Conservation (phyloP, 2,797 vertebrate genomes). For the Pangasius mekongensis region DNA sequence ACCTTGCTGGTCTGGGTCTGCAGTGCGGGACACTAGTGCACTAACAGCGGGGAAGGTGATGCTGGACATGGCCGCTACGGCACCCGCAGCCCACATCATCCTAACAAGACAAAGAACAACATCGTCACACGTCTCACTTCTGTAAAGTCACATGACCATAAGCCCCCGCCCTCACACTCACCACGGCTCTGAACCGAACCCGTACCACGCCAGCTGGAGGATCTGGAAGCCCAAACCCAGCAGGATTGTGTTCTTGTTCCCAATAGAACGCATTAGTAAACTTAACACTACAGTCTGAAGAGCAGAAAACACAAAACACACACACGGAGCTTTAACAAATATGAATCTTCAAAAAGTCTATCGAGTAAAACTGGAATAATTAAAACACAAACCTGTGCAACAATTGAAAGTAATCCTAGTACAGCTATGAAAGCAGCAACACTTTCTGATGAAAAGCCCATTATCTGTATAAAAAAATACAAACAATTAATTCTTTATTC, state of each 20-base stretch:
- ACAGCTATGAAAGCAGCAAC: slow-evolving; percentile 87
- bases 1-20: slow-evolving; percentile 88
- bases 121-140: not conserved
- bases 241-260: slow-evolving; percentile 89
- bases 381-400: slow-evolving; percentile 80
- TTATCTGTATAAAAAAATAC: slow-evolving; percentile 71
- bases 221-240: slow-evolving; percentile 88
- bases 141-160: not conserved
- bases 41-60: slow-evolving; percentile 88
- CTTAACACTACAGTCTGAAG: slow-evolving; percentile 84
- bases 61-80: slow-evolving; percentile 88
- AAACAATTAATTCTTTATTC: not conserved
- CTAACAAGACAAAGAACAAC: slow-evolving; percentile 57
- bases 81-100: slow-evolving; percentile 91
- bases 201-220: slow-evolving; percentile 86
- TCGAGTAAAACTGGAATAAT: not conserved
- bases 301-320: not conserved
- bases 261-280: slow-evolving; percentile 89
- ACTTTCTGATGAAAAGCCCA: slow-evolving; percentile 86
- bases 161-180: slow-evolving; percentile 60
- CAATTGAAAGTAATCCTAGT: slow-evolving; percentile 85
- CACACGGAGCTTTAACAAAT: not conserved
- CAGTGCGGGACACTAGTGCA: slow-evolving; percentile 84
- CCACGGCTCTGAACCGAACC: slow-evolving; percentile 88
- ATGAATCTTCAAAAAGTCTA: not conserved